Evolutionary conservation across 2,797 vertebrate genomes (phyloP).

Genomic region (Neoniphon sammara): DNA sequence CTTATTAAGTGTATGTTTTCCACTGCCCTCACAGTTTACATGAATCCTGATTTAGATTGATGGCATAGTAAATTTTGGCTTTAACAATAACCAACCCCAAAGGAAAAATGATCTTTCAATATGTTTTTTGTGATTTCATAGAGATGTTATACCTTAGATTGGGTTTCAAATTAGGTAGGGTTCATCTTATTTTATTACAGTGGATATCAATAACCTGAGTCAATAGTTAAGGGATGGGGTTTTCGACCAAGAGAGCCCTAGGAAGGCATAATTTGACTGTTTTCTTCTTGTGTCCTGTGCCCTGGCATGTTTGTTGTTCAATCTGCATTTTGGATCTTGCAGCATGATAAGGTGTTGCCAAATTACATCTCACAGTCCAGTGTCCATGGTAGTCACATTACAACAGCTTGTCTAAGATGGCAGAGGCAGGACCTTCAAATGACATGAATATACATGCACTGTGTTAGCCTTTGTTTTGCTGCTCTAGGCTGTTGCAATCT

Average conservation of each 20-base stretch:
- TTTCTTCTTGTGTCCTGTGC: conserved; percentile 28
- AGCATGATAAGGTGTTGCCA: conserved; percentile 57
- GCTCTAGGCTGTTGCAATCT: conserved; percentile 47
- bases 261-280: conserved; percentile 11
- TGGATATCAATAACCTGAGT: too few species aligned
- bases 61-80: neutral
- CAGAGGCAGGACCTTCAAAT: conserved; percentile 3
- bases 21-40: neutral
- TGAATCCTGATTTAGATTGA: neutral
- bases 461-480: conserved; percentile 54
- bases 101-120: too few species aligned
- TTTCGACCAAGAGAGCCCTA: too few species aligned
- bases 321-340: conserved; percentile 32
- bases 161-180: too few species aligned
- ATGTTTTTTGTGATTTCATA: too few species aligned
- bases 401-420: conserved; percentile 28
- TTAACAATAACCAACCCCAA: too few species aligned
- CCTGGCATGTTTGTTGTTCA: conserved; percentile 44
- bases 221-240: too few species aligned
- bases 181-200: too few species aligned
- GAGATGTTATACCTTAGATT: too few species aligned
- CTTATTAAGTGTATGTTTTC: conserved; percentile 50
- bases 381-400: conserved; percentile 56
- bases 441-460: conserved; percentile 34
- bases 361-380: conserved; percentile 60